Evolutionary conservation across 1,140 invertebrate species (phyloP).

Genomic region (Drosophila azteca): DNA sequence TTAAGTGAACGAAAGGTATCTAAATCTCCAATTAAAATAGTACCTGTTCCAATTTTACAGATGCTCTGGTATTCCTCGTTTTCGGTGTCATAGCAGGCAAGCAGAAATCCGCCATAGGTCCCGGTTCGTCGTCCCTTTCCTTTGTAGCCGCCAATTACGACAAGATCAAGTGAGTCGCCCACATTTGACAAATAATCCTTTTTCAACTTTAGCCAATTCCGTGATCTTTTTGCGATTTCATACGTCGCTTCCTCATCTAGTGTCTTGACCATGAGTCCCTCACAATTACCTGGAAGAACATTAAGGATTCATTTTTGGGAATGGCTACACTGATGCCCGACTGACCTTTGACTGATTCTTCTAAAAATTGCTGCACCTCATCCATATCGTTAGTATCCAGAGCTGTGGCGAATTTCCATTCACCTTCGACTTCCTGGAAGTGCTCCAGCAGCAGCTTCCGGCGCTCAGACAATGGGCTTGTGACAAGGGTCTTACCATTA

Average conservation of each 20-base stretch:
- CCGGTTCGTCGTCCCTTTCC: slow-evolving; percentile 98
- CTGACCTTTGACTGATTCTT: slow-evolving; percentile 94
- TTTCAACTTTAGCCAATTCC: slow-evolving; percentile 99
- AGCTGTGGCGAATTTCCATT: slow-evolving; percentile 95
- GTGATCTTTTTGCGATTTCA: slow-evolving; percentile 98
- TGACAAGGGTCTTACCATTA: slow-evolving; percentile 95
- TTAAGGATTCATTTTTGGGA: not conserved
- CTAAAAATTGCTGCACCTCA: slow-evolving; percentile 96
- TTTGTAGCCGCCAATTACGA: slow-evolving; percentile 97
- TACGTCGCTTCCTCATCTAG: slow-evolving; percentile 96
- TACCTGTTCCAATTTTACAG: slow-evolving; percentile 96
- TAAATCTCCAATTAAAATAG: not conserved
- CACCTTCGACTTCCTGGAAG: slow-evolving; percentile 90
- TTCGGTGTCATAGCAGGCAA: slow-evolving; percentile 97
- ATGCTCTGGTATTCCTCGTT: slow-evolving; percentile 95
- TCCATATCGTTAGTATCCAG: slow-evolving; percentile 94
- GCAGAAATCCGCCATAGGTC: slow-evolving; percentile 96
- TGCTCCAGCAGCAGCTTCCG: slow-evolving; percentile 90
- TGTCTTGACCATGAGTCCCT: slow-evolving; percentile 99
- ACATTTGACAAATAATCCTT: slow-evolving; percentile 98
- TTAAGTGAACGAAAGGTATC: no score
- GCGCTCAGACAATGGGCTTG: slow-evolving; percentile 90
- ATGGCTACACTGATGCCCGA: no score
- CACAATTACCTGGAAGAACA: slow-evolving; percentile 90
- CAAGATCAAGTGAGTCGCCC: slow-evolving; percentile 96